Percentiles rank a stretch among this genome's conserved stretches.
phyloP scores from a whole-genome alignment of 2,797 vertebrate genomes.

The Streptopelia turtur region DNA sequence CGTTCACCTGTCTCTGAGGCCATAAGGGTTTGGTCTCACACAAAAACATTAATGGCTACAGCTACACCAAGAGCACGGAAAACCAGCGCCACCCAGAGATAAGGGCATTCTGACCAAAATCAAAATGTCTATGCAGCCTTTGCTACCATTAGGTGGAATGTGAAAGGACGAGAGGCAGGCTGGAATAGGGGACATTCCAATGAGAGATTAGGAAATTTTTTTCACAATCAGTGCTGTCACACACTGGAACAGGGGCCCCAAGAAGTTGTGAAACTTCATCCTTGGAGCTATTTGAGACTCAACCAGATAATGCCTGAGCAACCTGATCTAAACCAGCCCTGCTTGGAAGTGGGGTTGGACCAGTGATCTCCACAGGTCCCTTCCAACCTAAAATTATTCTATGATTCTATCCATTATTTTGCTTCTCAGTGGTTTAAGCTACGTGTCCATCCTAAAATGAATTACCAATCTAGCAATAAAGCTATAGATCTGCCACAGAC shows the following conservation, averaged over 20 bases:
- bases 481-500: neutral
- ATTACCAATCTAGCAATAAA: neutral
- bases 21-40: neutral
- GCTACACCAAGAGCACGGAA: neutral
- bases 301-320: neutral
- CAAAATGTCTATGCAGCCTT: neutral
- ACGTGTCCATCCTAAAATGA: neutral
- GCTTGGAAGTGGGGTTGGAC: neutral
- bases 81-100: neutral
- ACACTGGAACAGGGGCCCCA: neutral
- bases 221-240: neutral
- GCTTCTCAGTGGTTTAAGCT: neutral
- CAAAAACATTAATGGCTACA: neutral
- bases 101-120: neutral
- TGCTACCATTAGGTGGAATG: neutral
- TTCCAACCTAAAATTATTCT: neutral
- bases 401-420: neutral
- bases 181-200: constrained; percentile 30
- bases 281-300: neutral
- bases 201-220: neutral
- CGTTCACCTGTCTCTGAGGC: neutral
- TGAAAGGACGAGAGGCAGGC: neutral
- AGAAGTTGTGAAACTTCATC: constrained; percentile 25
- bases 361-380: neutral
- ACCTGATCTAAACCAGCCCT: neutral